Evolutionary conservation across 2,797 vertebrate species (phyloP).

Genomic region (Bradypodion pumilum): DNA sequence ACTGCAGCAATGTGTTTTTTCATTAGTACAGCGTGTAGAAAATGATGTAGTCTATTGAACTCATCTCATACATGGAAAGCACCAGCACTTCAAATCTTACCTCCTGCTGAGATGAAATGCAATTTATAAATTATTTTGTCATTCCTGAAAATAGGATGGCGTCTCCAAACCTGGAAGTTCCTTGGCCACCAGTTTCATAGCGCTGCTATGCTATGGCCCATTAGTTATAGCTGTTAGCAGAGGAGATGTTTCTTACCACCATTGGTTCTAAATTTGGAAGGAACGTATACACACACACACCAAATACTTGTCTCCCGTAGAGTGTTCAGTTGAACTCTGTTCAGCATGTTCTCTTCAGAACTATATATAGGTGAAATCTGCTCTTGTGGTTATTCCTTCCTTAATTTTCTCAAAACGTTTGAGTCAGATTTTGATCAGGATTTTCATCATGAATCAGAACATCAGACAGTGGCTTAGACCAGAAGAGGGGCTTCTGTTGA

Average conservation of each 20-base stretch:
- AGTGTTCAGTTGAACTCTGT: background rate
- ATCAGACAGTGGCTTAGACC: background rate
- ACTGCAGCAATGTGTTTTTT: background rate
- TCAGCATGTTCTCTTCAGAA: background rate
- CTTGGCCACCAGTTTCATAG: background rate
- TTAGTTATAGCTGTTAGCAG: no score
- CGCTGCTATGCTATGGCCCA: no score
- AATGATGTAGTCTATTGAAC: background rate
- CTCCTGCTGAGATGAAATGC: background rate
- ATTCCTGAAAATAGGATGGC: background rate
- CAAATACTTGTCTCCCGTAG: background rate
- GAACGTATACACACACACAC: no score
- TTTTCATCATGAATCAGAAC: background rate
- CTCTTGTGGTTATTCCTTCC: background rate
- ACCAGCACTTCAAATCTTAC: background rate
- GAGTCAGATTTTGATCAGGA: background rate
- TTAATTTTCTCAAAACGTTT: background rate
- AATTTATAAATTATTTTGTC: background rate
- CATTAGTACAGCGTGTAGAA: background rate
- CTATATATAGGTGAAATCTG: background rate
- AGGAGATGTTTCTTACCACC: background rate
- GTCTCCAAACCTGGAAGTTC: background rate
- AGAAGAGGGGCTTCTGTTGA: background rate
- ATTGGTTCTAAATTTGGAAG: slow-evolving; percentile 17
- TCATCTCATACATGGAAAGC: background rate